Percentiles rank a stretch among this genome's conserved stretches.
Conservation (phyloP, 2,888 invertebrate genomes). For the Campoplex nolae region DNA sequence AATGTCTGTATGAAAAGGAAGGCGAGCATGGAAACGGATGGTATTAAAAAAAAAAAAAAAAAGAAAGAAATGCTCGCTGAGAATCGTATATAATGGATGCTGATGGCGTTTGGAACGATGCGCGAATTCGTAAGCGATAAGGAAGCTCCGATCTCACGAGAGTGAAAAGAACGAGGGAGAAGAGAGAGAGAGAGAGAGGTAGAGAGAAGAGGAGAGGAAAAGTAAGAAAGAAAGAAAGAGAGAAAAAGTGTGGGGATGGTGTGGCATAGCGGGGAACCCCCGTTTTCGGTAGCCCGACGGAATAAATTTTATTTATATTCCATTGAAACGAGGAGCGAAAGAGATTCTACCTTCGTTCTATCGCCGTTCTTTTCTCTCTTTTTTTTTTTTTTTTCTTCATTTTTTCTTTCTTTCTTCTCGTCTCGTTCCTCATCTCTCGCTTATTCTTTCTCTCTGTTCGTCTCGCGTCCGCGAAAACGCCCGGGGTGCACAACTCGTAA, state of each 20-base stretch:
- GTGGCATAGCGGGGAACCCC: conserved; percentile 57
- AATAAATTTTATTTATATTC: conserved; percentile 80
- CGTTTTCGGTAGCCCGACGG: conserved; percentile 75
- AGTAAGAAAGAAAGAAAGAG: conserved; percentile 34
- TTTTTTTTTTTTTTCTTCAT: conserved; percentile 30
- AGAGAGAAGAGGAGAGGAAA: conserved; percentile 33
- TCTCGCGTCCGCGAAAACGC: conserved; percentile 61
- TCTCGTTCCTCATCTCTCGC: conserved; percentile 55
- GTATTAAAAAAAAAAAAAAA: background rate
- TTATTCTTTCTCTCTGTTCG: conserved; percentile 55
- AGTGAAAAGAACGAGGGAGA: conserved; percentile 29
- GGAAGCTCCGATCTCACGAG: conserved; percentile 39
- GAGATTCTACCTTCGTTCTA: conserved; percentile 66
- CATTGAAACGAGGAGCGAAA: conserved; percentile 77
- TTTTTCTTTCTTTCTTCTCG: conserved; percentile 23
- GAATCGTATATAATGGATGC: conserved; percentile 37
- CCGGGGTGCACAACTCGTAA: conserved; percentile 75
- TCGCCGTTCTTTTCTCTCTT: conserved; percentile 33
- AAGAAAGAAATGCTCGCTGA: background rate
- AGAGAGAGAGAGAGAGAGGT: conserved; percentile 35
- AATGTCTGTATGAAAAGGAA: background rate
- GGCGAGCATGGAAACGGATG: background rate
- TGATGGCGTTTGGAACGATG: conserved; percentile 60
- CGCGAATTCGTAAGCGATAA: conserved; percentile 65
- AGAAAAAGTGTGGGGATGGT: background rate